Conservation (phyloP, 2,888 invertebrate genomes). For the Oasisia sp. region DNA sequence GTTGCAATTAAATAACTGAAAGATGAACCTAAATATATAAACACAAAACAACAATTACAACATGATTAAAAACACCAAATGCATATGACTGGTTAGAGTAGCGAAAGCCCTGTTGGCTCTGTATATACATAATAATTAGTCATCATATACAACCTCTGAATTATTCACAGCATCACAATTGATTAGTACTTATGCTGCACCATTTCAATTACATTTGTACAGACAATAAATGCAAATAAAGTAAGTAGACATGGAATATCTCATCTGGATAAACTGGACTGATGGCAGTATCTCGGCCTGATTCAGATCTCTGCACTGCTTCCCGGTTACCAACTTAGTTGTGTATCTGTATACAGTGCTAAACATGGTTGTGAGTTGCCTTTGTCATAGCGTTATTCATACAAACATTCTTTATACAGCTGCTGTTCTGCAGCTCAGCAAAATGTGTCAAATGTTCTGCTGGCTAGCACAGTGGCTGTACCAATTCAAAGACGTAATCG, state of each 20-base stretch:
- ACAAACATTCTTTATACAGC: no score
- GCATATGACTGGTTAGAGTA: not conserved
- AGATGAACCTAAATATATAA: not conserved
- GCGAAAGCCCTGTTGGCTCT: not conserved
- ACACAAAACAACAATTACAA: not conserved
- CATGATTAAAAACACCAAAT: not conserved
- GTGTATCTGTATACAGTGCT: not conserved
- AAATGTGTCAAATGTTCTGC: no score
- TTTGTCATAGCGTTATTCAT: no score
- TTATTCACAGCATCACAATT: not conserved
- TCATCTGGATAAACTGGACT: not conserved
- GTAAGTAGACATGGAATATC: not conserved
- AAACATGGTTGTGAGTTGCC: no score
- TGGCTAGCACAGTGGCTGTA: no score
- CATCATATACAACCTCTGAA: not conserved
- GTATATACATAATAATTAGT: slow-evolving; percentile 17
- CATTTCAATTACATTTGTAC: not conserved
- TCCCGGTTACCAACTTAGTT: not conserved
- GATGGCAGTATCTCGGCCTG: not conserved
- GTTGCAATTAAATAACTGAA: not conserved
- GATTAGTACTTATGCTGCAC: no score
- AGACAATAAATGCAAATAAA: slow-evolving; percentile 11
- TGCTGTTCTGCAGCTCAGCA: no score
- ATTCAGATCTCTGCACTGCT: not conserved
- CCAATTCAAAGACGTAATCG: no score